Evolutionary conservation across 2,888 invertebrate genomes (phyloP).

Genomic region (Tortricodes alternella): DNA sequence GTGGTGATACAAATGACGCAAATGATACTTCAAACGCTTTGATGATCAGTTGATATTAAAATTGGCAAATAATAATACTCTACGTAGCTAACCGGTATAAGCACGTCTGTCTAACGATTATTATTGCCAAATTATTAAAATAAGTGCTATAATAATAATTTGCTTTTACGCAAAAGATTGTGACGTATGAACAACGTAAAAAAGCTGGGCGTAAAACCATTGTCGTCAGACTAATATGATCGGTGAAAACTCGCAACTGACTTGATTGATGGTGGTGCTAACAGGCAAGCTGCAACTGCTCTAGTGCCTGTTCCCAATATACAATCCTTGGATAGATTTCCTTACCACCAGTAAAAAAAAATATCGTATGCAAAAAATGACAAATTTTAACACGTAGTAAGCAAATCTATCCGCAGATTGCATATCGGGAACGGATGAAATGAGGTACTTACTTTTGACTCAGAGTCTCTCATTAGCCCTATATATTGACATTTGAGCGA

Average conservation of each 20-base stretch:
- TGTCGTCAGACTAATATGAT: background rate
- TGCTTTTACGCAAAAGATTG: constrained; percentile 15
- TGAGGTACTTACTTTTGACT: constrained; percentile 18
- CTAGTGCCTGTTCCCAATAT: too few relatives aligned
- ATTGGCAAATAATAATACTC: constrained; percentile 18
- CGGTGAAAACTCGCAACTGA: background rate
- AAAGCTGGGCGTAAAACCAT: background rate
- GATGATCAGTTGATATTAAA: constrained; percentile 12
- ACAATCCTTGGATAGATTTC: too few relatives aligned
- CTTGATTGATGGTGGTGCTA: constrained; percentile 5
- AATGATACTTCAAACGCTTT: constrained; percentile 18
- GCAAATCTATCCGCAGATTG: too few relatives aligned
- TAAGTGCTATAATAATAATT: constrained; percentile 1
- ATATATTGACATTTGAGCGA: constrained; percentile 21
- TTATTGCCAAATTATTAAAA: constrained; percentile 19
- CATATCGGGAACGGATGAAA: too few relatives aligned
- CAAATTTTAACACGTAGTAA: too few relatives aligned
- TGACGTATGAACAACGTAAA: constrained; percentile 7
- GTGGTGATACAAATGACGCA: constrained; percentile 3
- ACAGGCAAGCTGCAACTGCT: too few relatives aligned
- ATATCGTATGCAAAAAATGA: too few relatives aligned
- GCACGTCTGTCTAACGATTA: background rate
- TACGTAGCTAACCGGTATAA: constrained; percentile 3
- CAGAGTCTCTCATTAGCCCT: constrained; percentile 11
- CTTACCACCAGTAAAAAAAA: too few relatives aligned